Percentiles rank a stretch among this genome's conserved stretches.
These are phyloP conservation scores for Oreocharis arfaki DNA, from an alignment of 2,113 vertebrate species.

Conservation along the genomic window DNA sequence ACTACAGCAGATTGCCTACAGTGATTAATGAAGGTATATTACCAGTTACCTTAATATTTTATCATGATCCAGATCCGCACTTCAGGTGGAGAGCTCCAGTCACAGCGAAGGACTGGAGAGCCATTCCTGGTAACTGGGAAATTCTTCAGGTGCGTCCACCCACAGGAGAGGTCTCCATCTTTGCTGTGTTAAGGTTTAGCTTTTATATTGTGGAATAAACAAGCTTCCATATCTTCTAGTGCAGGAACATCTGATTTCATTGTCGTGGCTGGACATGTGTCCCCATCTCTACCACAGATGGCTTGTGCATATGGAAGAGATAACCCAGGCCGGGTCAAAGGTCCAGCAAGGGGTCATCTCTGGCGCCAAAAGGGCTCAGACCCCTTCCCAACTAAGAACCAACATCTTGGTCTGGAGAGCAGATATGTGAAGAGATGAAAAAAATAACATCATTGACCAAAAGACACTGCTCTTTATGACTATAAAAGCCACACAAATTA, in stretches of 20 bases:
- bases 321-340: not conserved
- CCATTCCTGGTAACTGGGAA: not conserved
- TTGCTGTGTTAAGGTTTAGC: not conserved
- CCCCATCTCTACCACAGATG: not conserved
- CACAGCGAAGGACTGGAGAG: not conserved
- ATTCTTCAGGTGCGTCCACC: not conserved
- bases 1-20: not conserved
- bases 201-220: not conserved
- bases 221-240: not conserved
- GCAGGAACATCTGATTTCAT: not conserved
- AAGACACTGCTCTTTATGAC: not conserved
- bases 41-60: not conserved
- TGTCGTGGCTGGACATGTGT: not conserved
- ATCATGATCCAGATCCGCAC: not conserved
- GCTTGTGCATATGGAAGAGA: not conserved
- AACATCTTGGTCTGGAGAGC: not conserved
- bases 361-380: not conserved
- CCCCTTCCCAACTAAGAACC: not conserved
- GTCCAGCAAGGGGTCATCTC: not conserved
- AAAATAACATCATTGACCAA: not conserved
- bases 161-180: fast-evolving
- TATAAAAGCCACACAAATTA: not conserved
- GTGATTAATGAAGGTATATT: not conserved
- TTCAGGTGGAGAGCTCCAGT: not conserved
- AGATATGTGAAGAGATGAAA: not conserved